Evolutionary conservation across 2,113 vertebrate genomes (phyloP).

Genomic region (Copsychus sechellarum): DNA sequence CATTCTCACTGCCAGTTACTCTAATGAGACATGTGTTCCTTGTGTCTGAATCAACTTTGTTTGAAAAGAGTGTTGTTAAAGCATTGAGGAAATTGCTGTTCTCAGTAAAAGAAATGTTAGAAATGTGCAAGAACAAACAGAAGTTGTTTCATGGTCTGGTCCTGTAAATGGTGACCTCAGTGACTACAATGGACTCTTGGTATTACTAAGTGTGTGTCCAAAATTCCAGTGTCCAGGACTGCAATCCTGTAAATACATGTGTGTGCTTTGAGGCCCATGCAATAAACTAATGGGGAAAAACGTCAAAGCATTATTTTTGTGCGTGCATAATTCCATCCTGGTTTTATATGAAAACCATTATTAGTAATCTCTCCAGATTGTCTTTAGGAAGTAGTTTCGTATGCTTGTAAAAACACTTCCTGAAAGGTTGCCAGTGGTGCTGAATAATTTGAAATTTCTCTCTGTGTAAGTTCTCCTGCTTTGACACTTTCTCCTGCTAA

Average conservation of each 20-base stretch:
- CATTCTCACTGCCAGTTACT: background rate
- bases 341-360: background rate
- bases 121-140: background rate
- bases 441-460: background rate
- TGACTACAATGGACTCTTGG: background rate
- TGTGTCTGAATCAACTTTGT: background rate
- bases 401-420: background rate
- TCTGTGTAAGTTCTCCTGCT: background rate
- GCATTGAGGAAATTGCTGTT: background rate
- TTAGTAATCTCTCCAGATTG: background rate
- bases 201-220: background rate
- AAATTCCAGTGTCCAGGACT: background rate
- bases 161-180: background rate
- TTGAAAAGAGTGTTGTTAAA: constrained; percentile 26
- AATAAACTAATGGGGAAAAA: background rate
- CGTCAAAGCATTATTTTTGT: background rate
- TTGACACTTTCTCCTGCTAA: background rate
- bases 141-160: constrained; percentile 7
- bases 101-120: background rate
- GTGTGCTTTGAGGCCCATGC: background rate
- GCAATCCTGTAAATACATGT: background rate
- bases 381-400: background rate
- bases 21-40: background rate
- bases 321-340: background rate
- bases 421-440: background rate